phyloP scores from a whole-genome alignment of 2,888 invertebrate species.

The Ctenicera cuprea region DNA sequence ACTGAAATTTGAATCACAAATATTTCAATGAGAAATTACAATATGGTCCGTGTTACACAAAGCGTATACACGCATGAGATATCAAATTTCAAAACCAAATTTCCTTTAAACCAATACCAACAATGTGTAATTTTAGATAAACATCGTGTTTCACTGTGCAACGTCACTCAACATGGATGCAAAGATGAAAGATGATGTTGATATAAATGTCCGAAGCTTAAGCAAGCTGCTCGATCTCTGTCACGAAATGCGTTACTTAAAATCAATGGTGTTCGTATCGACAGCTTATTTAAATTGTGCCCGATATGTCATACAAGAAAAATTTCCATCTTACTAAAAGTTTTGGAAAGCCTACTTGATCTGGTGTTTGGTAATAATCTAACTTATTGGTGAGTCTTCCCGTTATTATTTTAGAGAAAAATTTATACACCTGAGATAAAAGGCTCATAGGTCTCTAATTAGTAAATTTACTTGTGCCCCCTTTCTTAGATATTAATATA shows the following conservation, averaged over 20 bases:
- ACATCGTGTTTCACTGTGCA: slow-evolving; percentile 64
- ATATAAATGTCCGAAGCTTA: slow-evolving; percentile 62
- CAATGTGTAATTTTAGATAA: slow-evolving; percentile 51
- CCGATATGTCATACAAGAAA: slow-evolving; percentile 68
- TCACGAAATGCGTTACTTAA: slow-evolving; percentile 51
- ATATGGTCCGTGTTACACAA: neutral
- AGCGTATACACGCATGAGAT: no score
- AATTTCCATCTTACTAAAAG: no score
- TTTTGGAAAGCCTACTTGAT: no score
- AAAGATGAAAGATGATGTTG: slow-evolving; percentile 58
- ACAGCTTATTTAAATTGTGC: slow-evolving; percentile 69
- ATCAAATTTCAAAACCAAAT: neutral
- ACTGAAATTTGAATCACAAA: no score
- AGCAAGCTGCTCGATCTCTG: slow-evolving; percentile 57
- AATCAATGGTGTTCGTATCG: slow-evolving; percentile 67
- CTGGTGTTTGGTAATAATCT: no score
- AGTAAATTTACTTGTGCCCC: no score
- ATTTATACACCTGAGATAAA: no score
- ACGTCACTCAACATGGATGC: slow-evolving; percentile 63
- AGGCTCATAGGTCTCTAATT: no score
- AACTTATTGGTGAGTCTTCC: no score
- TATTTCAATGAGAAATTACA: no score
- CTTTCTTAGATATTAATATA: no score
- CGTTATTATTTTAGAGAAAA: no score
- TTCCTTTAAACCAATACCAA: slow-evolving; percentile 3